These are phyloP conservation scores for Sciurus niger DNA, from an alignment of 2,113 vertebrate species.

Conservation along the genomic window DNA sequence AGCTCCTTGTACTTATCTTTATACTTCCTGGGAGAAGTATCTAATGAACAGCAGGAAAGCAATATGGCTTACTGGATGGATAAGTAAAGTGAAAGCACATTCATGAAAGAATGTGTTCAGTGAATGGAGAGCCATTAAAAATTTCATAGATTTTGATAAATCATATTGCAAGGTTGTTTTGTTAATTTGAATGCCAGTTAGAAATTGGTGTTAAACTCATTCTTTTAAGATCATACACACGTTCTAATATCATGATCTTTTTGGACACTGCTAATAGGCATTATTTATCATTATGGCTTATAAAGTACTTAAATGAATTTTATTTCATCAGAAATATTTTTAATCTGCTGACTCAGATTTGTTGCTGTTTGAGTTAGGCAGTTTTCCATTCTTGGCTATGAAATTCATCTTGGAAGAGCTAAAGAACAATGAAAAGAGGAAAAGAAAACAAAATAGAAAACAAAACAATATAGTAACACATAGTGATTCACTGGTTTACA, in stretches of 20 bases:
- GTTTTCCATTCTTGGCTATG: neutral
- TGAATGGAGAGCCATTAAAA: neutral
- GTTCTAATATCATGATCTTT: slow-evolving; percentile 13
- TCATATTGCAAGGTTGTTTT: slow-evolving; percentile 9
- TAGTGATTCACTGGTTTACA: neutral
- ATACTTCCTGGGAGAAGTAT: neutral
- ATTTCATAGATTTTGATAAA: neutral
- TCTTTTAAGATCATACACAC: neutral
- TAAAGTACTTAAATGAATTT: slow-evolving; percentile 33
- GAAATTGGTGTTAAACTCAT: neutral
- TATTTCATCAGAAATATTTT: slow-evolving; percentile 31
- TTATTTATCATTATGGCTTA: slow-evolving; percentile 28
- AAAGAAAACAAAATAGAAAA: neutral
- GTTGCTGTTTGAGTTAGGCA: neutral
- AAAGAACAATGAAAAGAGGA: neutral
- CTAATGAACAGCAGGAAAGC: neutral
- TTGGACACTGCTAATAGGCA: neutral
- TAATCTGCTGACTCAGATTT: slow-evolving; percentile 21
- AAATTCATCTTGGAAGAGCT: slow-evolving; percentile 39
- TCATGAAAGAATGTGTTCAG: neutral
- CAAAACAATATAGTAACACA: neutral
- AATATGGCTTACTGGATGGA: neutral
- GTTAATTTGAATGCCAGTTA: slow-evolving; percentile 9
- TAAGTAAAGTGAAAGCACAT: neutral
- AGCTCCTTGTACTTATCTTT: neutral